Percentiles rank a stretch among this genome's conserved stretches.
Conservation (phyloP, 2,888 invertebrate species). For the Eucriotettix oculatus region DNA sequence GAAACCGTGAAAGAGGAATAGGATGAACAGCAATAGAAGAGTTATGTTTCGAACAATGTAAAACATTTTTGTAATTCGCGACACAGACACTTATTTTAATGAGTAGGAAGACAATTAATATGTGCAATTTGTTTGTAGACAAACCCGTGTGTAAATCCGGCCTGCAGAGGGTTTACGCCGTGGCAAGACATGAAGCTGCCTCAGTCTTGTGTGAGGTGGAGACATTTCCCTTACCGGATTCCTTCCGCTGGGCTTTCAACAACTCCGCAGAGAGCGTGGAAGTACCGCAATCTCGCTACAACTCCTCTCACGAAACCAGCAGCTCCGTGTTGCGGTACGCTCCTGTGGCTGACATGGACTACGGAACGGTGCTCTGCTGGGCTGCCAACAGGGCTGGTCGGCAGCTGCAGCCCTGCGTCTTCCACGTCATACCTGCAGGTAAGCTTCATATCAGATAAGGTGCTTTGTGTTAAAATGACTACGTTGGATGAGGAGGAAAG, state of each 20-base stretch:
- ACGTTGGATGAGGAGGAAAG: too few relatives aligned
- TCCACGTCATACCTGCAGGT: slow-evolving; percentile 18
- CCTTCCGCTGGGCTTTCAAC: slow-evolving; percentile 79
- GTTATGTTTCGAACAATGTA: too few relatives aligned
- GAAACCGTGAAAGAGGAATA: too few relatives aligned
- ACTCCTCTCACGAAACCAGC: slow-evolving; percentile 23
- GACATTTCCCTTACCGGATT: slow-evolving; percentile 46
- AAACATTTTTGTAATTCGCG: too few relatives aligned
- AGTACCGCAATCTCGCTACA: slow-evolving; percentile 51
- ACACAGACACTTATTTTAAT: too few relatives aligned
- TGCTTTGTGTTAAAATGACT: too few relatives aligned
- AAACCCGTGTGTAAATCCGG: slow-evolving; percentile 53
- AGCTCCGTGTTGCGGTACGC: slow-evolving; percentile 32
- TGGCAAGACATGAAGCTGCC: slow-evolving; percentile 52
- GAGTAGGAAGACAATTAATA: background rate
- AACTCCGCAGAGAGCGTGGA: slow-evolving; percentile 70
- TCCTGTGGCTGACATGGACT: slow-evolving; percentile 20
- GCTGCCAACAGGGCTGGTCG: slow-evolving; percentile 15
- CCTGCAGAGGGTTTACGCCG: slow-evolving; percentile 52
- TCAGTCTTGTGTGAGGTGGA: slow-evolving; percentile 45
- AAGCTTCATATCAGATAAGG: background rate
- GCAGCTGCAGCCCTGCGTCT: slow-evolving; percentile 17
- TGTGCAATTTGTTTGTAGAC: slow-evolving; percentile 12
- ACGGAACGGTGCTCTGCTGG: slow-evolving; percentile 17
- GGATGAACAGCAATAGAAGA: too few relatives aligned